phyloP scores from a whole-genome alignment of 2,797 vertebrate species.

The Adelosebastes latens region DNA sequence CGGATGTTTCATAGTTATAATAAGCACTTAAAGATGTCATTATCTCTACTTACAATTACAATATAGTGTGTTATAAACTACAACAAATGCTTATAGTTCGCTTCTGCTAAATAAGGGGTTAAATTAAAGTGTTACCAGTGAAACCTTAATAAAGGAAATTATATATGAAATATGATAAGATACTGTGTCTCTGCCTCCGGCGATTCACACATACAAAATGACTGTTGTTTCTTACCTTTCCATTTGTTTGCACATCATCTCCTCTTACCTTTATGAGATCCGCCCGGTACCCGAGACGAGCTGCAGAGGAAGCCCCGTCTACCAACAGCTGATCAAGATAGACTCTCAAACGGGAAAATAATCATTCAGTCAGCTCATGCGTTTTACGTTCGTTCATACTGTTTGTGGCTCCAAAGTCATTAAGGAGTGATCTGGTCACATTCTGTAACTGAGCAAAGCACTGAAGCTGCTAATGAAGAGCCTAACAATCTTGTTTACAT shows the following conservation, averaged over 20 bases:
- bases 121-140: neutral
- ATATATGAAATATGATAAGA: neutral
- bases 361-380: conserved; percentile 59
- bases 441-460: conserved; percentile 45
- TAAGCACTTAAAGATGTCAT: neutral
- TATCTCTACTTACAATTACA: neutral
- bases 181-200: neutral
- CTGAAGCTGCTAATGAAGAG: conserved; percentile 49
- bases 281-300: neutral
- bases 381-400: conserved; percentile 49
- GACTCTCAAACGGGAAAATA: conserved; percentile 47
- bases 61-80: neutral
- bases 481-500: conserved; percentile 52
- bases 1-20: neutral
- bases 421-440: conserved; percentile 46
- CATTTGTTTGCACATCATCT: conserved; percentile 23
- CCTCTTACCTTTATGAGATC: conserved; percentile 34
- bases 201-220: neutral
- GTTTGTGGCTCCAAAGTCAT: conserved; percentile 49
- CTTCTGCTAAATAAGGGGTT: too few relatives aligned
- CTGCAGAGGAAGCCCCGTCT: conserved; percentile 29
- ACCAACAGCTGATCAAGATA: conserved; percentile 59
- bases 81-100: neutral
- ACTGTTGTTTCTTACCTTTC: neutral
- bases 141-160: neutral